Conservation (phyloP, 1,140 invertebrate species). For the Berghia stephanieae region DNA sequence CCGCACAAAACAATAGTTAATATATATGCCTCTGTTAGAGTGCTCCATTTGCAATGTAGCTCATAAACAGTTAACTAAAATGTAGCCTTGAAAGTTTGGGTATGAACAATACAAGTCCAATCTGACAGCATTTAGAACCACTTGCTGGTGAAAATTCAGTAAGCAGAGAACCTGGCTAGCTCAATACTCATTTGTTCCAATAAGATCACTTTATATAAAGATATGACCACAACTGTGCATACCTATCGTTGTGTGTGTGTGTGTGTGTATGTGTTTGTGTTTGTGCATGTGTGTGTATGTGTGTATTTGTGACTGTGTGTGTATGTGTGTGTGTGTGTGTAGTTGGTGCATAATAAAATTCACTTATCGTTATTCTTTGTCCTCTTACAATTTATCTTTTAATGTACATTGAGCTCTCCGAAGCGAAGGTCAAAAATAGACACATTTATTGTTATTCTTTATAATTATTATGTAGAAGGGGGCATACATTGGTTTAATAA, state of each 20-base stretch:
- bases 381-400: neutral
- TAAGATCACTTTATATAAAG: neutral
- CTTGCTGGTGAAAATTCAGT: neutral
- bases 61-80: neutral
- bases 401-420: neutral
- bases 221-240: neutral
- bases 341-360: too few species aligned
- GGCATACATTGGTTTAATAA: too few species aligned
- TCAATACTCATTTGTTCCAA: neutral
- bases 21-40: too few species aligned
- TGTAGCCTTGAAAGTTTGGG: neutral
- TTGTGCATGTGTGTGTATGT: neutral
- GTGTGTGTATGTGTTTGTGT: slow-evolving; percentile 16
- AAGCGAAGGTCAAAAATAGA: neutral
- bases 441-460: too few species aligned
- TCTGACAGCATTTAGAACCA: neutral
- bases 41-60: too few species aligned
- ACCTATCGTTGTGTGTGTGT: slow-evolving; percentile 4
- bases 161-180: neutral
- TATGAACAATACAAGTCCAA: neutral
- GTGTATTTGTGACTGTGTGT: slow-evolving; percentile 1
- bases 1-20: too few species aligned
- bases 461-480: too few species aligned
- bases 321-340: slow-evolving; percentile 12
- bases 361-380: neutral